Base-by-base conservation (phyloP, 30 jellyfish, hydroid and myxozoan genomes). In the Clytia hemisphaerica region DNA sequence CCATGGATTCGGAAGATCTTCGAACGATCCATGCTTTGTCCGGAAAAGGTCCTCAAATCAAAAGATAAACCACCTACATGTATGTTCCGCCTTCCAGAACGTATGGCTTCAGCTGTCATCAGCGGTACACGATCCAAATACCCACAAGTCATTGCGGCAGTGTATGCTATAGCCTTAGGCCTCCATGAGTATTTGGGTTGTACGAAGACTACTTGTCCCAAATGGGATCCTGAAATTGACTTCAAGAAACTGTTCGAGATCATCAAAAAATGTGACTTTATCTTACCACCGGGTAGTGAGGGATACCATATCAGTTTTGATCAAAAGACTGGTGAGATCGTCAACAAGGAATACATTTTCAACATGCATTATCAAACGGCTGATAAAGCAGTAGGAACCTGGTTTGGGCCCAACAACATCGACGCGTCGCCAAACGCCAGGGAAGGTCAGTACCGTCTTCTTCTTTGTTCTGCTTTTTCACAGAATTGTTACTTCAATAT, bases 121-220 rank as follows among this genome's bases (percentile, higher is more conserved):
- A n/a, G n/a, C n/a, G n/a, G n/a, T n/a, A n/a, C 93, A 28, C n/a
- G 73, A 15, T 67, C 50, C 79, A 84, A 84, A 45, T 78, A 84
- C 50, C 66, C 95, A 12, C 80, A 84, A 24, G 95, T 84, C 6
- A 66, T 84, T 30, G 75, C 79, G 45, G 93, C 95, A 1, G 95
- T 84, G 42, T 84, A 84, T 46, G 88, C 95, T 0, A 38, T 84
- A 3, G 77, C 92, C 6, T 31, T 25, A 29, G 95, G 90, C 37
- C 37, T 84, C 63, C 90, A 84, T 45, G 68, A 50, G 18, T 19
- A 58, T 9, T 32, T 76, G 28, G 68, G 44, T n/a, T 37, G 68
- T 37, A 29, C 53, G 7, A 51, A 21, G 15, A 54, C 72, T 7
- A 53, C 22, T 2, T 37, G 46, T 5, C 74, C 24, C n/a, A 61